These are phyloP conservation scores for Metalampra italica DNA, from an alignment of 2,888 invertebrate species.

Conservation along the genomic window DNA sequence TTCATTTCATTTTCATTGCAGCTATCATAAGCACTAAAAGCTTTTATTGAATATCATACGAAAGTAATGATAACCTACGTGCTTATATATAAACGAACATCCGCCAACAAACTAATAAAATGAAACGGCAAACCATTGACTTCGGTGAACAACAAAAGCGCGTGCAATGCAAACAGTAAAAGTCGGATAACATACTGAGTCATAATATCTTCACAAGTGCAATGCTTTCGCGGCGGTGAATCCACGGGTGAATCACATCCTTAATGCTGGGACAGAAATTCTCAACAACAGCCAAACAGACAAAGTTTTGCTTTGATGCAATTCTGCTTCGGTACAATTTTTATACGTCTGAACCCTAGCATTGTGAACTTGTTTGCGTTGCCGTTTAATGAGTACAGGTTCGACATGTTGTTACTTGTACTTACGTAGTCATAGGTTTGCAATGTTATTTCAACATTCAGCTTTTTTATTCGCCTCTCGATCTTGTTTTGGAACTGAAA, in stretches of 20 bases:
- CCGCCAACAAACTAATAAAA: slow-evolving; percentile 59
- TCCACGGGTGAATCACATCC: slow-evolving; percentile 59
- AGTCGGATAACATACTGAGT: slow-evolving; percentile 56
- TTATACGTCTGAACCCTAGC: too few species aligned
- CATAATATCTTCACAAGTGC: slow-evolving; percentile 38
- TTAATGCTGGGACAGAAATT: slow-evolving; percentile 33
- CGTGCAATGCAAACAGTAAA: slow-evolving; percentile 49
- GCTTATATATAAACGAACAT: slow-evolving; percentile 44
- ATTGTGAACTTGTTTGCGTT: too few species aligned
- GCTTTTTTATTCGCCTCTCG: slow-evolving; percentile 42
- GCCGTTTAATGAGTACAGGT: too few species aligned
- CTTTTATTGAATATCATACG: slow-evolving; percentile 10
- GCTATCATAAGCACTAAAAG: slow-evolving; percentile 11
- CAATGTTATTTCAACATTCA: too few species aligned
- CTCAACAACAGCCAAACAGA: not conserved
- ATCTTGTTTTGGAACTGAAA: slow-evolving; percentile 54
- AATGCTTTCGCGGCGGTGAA: slow-evolving; percentile 50
- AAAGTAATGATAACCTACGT: slow-evolving; percentile 40
- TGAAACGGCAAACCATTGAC: slow-evolving; percentile 40
- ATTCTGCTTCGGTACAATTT: too few species aligned
- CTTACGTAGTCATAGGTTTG: slow-evolving; percentile 26
- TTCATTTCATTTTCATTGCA: slow-evolving; percentile 1
- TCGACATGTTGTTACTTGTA: too few species aligned
- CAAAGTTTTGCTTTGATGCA: too few species aligned
- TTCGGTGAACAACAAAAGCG: slow-evolving; percentile 38